Evolutionary conservation across 2,888 invertebrate species (phyloP).

Genomic region (Hypena proboscidalis): DNA sequence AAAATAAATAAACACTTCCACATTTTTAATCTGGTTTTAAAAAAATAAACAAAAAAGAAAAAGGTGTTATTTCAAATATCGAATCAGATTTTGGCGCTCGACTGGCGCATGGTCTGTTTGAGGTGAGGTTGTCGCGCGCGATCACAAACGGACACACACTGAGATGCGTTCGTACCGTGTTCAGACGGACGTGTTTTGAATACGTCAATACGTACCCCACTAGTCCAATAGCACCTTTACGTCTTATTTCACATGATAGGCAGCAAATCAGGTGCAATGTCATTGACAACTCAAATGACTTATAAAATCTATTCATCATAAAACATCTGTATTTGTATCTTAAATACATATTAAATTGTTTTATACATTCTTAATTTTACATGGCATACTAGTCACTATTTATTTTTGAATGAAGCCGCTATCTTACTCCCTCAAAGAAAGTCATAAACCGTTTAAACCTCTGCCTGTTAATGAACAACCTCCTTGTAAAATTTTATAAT

Average conservation of each 20-base stretch:
- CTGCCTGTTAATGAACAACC: too few species aligned
- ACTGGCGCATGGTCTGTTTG: constrained; percentile 62
- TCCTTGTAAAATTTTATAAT: too few species aligned
- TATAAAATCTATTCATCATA: too few species aligned
- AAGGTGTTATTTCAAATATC: constrained; percentile 50
- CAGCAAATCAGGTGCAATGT: constrained; percentile 27
- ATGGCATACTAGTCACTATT: too few species aligned
- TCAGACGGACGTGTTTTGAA: constrained; percentile 67
- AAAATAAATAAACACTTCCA: constrained; percentile 72
- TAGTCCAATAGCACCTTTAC: constrained; percentile 47
- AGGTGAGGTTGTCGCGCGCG: constrained; percentile 68
- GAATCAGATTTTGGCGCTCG: constrained; percentile 67
- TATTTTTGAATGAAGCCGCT: constrained; percentile 3
- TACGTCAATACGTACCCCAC: constrained; percentile 66
- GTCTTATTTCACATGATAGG: constrained; percentile 30
- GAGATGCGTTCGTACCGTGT: constrained; percentile 60
- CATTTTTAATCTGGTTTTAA: constrained; percentile 62
- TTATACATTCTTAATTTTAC: too few species aligned
- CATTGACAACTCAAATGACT: too few species aligned
- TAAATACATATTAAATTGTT: too few species aligned
- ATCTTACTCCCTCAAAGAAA: too few species aligned
- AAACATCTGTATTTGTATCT: too few species aligned
- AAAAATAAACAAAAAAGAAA: constrained; percentile 48
- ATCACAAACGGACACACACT: constrained; percentile 67
- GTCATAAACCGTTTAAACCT: too few species aligned